Base-by-base conservation (phyloP, 2,888 invertebrate genomes). In the Amphipoea lucens region DNA sequence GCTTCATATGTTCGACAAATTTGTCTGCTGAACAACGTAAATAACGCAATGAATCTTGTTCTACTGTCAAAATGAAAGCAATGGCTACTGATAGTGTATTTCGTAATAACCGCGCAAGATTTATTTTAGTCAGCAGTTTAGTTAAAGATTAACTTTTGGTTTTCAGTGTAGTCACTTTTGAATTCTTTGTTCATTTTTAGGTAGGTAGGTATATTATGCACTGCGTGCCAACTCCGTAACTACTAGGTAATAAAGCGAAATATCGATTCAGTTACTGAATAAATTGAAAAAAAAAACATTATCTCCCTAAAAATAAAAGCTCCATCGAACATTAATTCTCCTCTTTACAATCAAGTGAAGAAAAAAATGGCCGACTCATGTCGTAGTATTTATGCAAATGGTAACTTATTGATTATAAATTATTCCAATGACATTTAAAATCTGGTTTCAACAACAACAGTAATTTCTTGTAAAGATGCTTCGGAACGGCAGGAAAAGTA, bases 391-490 rank as follows among this genome's bases (percentile, higher is more conserved):
- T 79, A 87, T 87, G 87, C 57, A 76, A 87, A 85, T 87, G 51
- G 71, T 63, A 62, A 62, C 36, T 67, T 74, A 78, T 78, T 78
- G 48, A 86, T 72, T 60, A n/a, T 60, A 60, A n/a, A 60, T 60
- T 69, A 86, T 75, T 75, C 77, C 40, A 73, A 71, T 78, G 78
- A 70, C 85, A 82, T 86, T 86, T 79, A 81, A 87, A 81, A 87
- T 75, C 78, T 69, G 54, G 76, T 78, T 73, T 36, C 62, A 72
- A 73, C 65, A 65, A 69, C 70, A 67, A 69, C 70, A 74, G 73
- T 62, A 54, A 57, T 71, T 68, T 70, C 72, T 68, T 60, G 17
- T 74, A 51, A 65, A 79, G 74, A 79, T 72, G 70, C 20, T 66
- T 78, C 62, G 40, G 67, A 63, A 17, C 20, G 54, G 29, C 48